A percentile compares a stretch with the other conserved stretches of the same genome.
Evolutionary conservation across 1,140 invertebrate species (phyloP).

Genomic region (Drosophila hydei): DNA sequence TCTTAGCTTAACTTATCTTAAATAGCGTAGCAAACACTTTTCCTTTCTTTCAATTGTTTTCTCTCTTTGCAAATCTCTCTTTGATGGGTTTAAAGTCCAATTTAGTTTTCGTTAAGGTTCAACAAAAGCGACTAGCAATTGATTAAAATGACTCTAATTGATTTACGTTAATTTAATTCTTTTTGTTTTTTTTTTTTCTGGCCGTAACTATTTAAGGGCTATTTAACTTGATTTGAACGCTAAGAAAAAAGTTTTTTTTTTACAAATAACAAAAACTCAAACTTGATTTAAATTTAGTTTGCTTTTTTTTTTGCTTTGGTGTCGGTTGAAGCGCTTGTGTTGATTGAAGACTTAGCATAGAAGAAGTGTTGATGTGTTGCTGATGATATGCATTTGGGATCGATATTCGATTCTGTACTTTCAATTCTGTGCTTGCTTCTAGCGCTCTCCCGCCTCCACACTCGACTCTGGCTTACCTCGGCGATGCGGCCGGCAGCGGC

Average conservation of each 20-base stretch:
- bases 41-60: slow-evolving; percentile 27
- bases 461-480: slow-evolving; percentile 74
- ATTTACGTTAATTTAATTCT: slow-evolving; percentile 42
- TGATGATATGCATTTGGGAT: slow-evolving; percentile 71
- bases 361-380: slow-evolving; percentile 72
- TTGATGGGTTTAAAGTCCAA: slow-evolving; percentile 63
- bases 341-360: slow-evolving; percentile 78
- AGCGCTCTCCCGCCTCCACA: slow-evolving; percentile 36
- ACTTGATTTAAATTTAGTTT: slow-evolving; percentile 1
- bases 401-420: slow-evolving; percentile 38
- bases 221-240: slow-evolving; percentile 34
- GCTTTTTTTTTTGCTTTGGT: slow-evolving; percentile 19
- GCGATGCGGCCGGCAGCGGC: slow-evolving; percentile 69
- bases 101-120: slow-evolving; percentile 8
- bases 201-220: slow-evolving; percentile 67
- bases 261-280: slow-evolving; percentile 42
- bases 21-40: slow-evolving; percentile 76
- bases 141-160: slow-evolving; percentile 43
- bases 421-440: slow-evolving; percentile 59
- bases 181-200: slow-evolving; percentile 31
- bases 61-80: slow-evolving; percentile 19
- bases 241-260: slow-evolving; percentile 6
- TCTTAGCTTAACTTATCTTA: slow-evolving; percentile 16
- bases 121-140: slow-evolving; percentile 21
- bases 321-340: slow-evolving; percentile 36